phyloP scores from a whole-genome alignment of 2,888 invertebrate genomes.

The Synanthedon formicaeformis region DNA sequence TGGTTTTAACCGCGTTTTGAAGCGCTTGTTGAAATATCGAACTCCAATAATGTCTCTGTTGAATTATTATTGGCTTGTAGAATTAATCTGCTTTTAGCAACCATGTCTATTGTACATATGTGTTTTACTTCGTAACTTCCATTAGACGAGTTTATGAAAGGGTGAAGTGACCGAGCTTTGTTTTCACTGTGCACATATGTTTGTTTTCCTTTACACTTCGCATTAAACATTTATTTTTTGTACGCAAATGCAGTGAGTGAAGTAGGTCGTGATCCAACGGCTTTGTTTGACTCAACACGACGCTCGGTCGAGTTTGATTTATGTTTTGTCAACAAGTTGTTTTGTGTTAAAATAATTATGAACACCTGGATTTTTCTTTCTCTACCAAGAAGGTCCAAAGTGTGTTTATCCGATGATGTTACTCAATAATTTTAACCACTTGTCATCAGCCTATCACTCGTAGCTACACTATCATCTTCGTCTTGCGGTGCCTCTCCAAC shows the following conservation, averaged over 20 bases:
- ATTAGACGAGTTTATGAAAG: slow-evolving; percentile 4
- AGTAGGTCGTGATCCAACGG: background rate
- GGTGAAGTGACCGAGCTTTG: slow-evolving; percentile 6
- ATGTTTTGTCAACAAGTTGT: slow-evolving; percentile 13
- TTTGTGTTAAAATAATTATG: background rate
- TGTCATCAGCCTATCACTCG: too few species aligned
- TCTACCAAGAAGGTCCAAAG: too few species aligned
- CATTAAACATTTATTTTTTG: background rate
- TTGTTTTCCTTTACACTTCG: background rate
- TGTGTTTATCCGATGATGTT: too few species aligned
- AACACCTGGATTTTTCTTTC: background rate
- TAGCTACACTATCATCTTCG: too few species aligned
- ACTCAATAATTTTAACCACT: too few species aligned
- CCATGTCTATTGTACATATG: too few species aligned
- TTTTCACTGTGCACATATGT: slow-evolving; percentile 1
- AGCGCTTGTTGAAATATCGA: too few species aligned
- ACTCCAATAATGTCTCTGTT: too few species aligned
- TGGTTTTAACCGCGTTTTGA: too few species aligned
- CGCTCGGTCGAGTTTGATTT: slow-evolving; percentile 18
- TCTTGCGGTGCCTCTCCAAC: too few species aligned
- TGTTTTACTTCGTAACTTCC: background rate
- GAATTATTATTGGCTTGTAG: too few species aligned
- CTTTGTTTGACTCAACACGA: background rate
- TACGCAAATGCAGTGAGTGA: background rate
- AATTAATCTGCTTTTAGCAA: too few species aligned